phyloP scores from a whole-genome alignment of 2,113 vertebrate genomes.

The Sylvilagus bachmani region DNA sequence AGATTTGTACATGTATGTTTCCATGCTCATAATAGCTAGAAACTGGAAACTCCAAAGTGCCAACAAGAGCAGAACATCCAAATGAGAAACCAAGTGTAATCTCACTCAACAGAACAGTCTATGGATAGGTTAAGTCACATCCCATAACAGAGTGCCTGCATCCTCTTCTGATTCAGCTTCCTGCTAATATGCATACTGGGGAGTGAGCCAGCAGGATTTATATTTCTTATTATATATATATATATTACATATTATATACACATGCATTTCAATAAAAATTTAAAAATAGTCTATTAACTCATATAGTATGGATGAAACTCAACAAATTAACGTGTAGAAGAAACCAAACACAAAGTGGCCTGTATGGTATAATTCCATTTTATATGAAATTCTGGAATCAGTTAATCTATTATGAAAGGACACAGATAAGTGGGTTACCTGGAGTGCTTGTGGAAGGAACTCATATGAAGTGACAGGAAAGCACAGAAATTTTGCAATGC shows the following conservation, averaged over 20 bases:
- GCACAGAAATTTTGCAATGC: too few relatives aligned
- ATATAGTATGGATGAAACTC: neutral
- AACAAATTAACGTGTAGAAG: neutral
- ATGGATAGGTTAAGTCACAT: too few relatives aligned
- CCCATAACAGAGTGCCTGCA: too few relatives aligned
- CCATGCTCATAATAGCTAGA: slow-evolving; percentile 31
- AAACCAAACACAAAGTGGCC: neutral
- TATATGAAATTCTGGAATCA: slow-evolving; percentile 24
- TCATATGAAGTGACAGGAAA: neutral
- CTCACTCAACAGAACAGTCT: neutral
- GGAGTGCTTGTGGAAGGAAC: neutral
- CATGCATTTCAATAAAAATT: too few relatives aligned
- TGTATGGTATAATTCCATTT: neutral
- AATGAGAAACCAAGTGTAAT: slow-evolving; percentile 8
- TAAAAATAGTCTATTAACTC: neutral
- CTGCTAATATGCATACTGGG: too few relatives aligned
- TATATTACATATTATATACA: too few relatives aligned
- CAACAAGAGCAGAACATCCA: neutral
- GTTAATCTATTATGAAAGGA: slow-evolving; percentile 26
- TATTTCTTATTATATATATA: too few relatives aligned
- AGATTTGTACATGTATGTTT: slow-evolving; percentile 7
- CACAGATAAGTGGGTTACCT: neutral
- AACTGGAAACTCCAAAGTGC: neutral
- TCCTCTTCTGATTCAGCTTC: too few relatives aligned
- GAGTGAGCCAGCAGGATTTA: too few relatives aligned